Conservation (phyloP, 2,888 invertebrate species). For the Dynastes grantii region DNA sequence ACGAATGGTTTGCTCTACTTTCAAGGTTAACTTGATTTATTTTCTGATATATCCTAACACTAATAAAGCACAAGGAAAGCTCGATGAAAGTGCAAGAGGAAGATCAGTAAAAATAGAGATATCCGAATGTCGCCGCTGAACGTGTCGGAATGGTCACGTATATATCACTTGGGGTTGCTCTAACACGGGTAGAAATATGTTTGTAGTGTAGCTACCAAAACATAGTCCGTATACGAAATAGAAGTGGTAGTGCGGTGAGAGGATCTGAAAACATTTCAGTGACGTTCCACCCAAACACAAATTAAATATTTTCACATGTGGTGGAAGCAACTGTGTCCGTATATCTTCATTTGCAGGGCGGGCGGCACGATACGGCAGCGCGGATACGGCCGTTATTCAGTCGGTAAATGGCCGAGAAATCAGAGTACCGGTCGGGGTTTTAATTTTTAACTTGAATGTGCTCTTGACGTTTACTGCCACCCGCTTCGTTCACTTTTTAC, state of each 20-base stretch:
- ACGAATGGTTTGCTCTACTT: too few relatives aligned
- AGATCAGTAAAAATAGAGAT: conserved; percentile 26
- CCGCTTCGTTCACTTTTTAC: conserved; percentile 65
- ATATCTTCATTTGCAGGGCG: conserved; percentile 66
- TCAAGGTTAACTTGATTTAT: too few relatives aligned
- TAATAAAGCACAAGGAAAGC: too few relatives aligned
- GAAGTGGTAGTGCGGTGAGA: conserved; percentile 4
- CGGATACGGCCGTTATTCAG: conserved; percentile 66
- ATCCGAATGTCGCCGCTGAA: conserved; percentile 13
- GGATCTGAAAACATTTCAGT: conserved; percentile 27
- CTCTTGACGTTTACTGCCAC: conserved; percentile 68
- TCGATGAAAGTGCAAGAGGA: background rate
- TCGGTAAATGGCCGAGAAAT: conserved; percentile 69
- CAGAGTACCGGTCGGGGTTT: conserved; percentile 67
- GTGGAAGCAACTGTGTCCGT: conserved; percentile 65
- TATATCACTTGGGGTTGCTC: conserved; percentile 27
- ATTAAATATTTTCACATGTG: conserved; percentile 68
- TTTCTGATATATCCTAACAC: too few relatives aligned
- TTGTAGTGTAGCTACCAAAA: background rate
- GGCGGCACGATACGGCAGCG: conserved; percentile 58
- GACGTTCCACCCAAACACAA: conserved; percentile 61
- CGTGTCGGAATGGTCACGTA: conserved; percentile 3
- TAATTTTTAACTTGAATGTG: conserved; percentile 70
- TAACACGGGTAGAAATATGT: conserved; percentile 5
- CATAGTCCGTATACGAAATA: conserved; percentile 16